A percentile compares a stretch with the other conserved stretches of the same genome.
phyloP scores from a whole-genome alignment of 2,888 invertebrate species.

The Leucania comma region DNA sequence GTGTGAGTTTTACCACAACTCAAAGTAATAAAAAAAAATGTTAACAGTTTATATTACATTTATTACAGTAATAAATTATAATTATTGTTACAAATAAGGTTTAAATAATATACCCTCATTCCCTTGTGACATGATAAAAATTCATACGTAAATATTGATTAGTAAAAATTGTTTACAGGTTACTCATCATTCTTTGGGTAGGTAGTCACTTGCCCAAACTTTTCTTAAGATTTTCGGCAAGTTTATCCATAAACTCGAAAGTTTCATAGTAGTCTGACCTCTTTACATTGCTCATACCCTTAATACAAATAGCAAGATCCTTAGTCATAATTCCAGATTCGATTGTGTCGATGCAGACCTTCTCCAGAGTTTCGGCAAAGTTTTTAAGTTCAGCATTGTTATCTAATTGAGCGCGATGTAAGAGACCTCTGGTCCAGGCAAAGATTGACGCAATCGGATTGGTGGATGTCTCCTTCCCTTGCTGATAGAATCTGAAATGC shows the following conservation, averaged over 20 bases:
- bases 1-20: constrained; percentile 12
- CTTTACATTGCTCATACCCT: constrained; percentile 95
- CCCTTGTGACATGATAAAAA: constrained; percentile 72
- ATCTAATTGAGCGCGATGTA: constrained; percentile 98
- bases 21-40: constrained; percentile 34
- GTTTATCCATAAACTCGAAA: constrained; percentile 98
- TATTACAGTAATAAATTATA: constrained; percentile 72
- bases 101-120: constrained; percentile 77
- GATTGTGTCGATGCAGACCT: constrained; percentile 98
- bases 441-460: constrained; percentile 99
- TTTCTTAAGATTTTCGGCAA: constrained; percentile 96
- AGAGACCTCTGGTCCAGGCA: constrained; percentile 98
- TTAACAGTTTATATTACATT: constrained; percentile 65
- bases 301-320: constrained; percentile 99
- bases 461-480: constrained; percentile 99
- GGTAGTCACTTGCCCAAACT: constrained; percentile 90
- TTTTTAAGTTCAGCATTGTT: constrained; percentile 93
- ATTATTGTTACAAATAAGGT: constrained; percentile 77
- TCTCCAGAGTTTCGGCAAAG: constrained; percentile 97
- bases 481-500: constrained; percentile 96
- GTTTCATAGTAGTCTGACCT: constrained; percentile 98
- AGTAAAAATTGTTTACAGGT: constrained; percentile 73
- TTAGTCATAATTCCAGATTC: constrained; percentile 99
- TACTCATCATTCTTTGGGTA: constrained; percentile 70
- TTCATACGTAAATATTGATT: constrained; percentile 59